phyloP scores from a whole-genome alignment of 2,888 invertebrate species.

The Apamea epomidion region DNA sequence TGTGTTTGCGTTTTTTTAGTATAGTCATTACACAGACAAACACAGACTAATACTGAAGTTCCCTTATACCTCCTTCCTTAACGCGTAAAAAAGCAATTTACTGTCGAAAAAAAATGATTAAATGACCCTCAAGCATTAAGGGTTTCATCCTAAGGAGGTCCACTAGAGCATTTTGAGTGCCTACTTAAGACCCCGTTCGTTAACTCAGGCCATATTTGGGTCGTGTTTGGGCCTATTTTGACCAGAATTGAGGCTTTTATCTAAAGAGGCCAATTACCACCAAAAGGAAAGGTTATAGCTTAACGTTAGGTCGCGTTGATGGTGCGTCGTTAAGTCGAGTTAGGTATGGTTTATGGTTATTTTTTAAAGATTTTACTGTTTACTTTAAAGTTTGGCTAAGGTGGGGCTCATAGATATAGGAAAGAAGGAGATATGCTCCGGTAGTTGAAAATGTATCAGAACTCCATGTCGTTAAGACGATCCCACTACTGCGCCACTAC shows the following conservation, averaged over 20 bases:
- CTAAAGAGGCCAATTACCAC: constrained; percentile 64
- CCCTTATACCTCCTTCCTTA: constrained; percentile 8
- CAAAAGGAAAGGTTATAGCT: constrained; percentile 55
- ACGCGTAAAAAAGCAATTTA: constrained; percentile 49
- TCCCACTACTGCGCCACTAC: no score
- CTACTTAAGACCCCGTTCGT: constrained; percentile 60
- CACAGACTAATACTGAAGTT: constrained; percentile 2
- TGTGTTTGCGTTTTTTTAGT: no score
- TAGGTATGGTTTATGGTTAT: constrained; percentile 14
- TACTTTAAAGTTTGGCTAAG: not conserved
- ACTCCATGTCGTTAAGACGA: no score
- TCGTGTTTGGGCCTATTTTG: constrained; percentile 57
- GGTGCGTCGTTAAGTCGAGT: constrained; percentile 44
- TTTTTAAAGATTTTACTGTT: not conserved
- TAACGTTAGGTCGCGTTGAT: constrained; percentile 39
- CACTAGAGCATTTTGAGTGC: constrained; percentile 63
- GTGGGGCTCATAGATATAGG: no score
- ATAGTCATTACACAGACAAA: not conserved
- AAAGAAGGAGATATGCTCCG: no score
- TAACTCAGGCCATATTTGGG: constrained; percentile 61
- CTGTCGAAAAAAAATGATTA: constrained; percentile 55
- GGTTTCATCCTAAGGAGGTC: constrained; percentile 42
- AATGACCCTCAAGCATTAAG: constrained; percentile 56
- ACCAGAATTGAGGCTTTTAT: constrained; percentile 66
- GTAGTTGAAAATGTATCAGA: no score